Base-by-base conservation (phyloP, 2,797 vertebrate species). In the Hemitrygon akajei region DNA sequence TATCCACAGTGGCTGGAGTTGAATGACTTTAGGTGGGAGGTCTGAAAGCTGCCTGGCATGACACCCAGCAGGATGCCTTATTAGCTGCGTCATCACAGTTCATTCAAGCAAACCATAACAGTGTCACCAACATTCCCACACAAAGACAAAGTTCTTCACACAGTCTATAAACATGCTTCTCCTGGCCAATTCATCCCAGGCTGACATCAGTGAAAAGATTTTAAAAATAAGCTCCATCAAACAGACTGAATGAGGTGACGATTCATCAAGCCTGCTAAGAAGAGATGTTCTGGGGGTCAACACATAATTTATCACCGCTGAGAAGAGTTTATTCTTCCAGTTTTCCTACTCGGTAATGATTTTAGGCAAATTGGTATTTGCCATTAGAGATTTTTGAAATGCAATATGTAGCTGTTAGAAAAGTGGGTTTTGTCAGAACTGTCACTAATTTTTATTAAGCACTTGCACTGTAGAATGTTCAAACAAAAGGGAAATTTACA, bases 151-250 rank as follows among this genome's bases (percentile, higher is more conserved):
- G 97, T 98, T 97, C 97, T 97, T 97, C 97, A 97, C 97, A 98
- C 97, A 98, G 97, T 98, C 98, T 98, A 98, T 98, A 98, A 98
- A 98, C 97, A 97, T 97, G 97, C 97, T 97, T 97, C 95, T 94
- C 96, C 96, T 27, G 95, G 96, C 96, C 97, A 97, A 98, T 98
- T 97, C 97, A 98, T 97, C 96, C 97, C 95, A 94, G 95, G 94
- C 95, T 97, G 97, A 97, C 97, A 97, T 95, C 56, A 93, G 96
- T 97, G 96, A 98, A 97, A 97, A 95, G 95, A 94, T 95, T 96
- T 96, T 96, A 96, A 95, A 95, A 95, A 94, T 94, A 94, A 94
- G 96, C 96, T 96, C 96, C 95, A 95, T 95, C 95, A 93, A 63
- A 95, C 79, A 71, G 86, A 94, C 94, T 95, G 95, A 95, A 96